phyloP scores from a whole-genome alignment of 1,140 invertebrate genomes.

The Zelostemma sp. region DNA sequence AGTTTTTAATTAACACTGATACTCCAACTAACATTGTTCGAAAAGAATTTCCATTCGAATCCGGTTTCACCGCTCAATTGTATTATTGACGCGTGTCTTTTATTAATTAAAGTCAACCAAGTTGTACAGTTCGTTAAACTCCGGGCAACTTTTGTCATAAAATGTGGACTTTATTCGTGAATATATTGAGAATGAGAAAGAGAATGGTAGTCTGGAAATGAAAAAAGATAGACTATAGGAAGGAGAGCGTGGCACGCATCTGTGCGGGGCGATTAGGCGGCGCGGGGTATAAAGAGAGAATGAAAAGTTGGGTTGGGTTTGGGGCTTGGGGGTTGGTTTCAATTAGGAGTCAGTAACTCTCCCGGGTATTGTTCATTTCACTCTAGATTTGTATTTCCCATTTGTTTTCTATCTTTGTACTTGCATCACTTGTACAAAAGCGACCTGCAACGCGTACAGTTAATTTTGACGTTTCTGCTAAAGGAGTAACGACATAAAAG shows the following conservation, averaged over 20 bases:
- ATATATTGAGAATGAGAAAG: background rate
- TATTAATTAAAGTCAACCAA: background rate
- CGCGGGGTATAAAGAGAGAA: constrained; percentile 41
- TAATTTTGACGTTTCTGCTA: background rate
- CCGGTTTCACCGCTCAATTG: background rate
- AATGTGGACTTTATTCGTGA: background rate
- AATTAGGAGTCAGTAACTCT: constrained; percentile 69
- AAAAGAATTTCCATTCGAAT: background rate
- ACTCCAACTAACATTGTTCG: too few species aligned
- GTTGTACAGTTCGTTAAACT: background rate
- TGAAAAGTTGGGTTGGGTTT: constrained; percentile 20
- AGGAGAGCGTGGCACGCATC: constrained; percentile 56
- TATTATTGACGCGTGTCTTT: background rate
- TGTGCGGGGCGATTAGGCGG: constrained; percentile 64
- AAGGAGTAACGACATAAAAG: background rate
- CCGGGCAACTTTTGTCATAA: background rate
- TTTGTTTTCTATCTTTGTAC: constrained; percentile 62
- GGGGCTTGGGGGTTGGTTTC: constrained; percentile 58
- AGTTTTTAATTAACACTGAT: too few species aligned
- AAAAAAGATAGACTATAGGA: constrained; percentile 10
- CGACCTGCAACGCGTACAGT: constrained; percentile 34
- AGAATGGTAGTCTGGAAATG: constrained; percentile 1
- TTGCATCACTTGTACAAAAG: constrained; percentile 58
- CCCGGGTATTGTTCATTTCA: constrained; percentile 69
- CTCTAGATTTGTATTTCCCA: constrained; percentile 68